Evolutionary conservation across 2,888 invertebrate species (phyloP), one percentile per base, ranked within the genome.

Genomic region (Alentia gelatinosa): DNA sequence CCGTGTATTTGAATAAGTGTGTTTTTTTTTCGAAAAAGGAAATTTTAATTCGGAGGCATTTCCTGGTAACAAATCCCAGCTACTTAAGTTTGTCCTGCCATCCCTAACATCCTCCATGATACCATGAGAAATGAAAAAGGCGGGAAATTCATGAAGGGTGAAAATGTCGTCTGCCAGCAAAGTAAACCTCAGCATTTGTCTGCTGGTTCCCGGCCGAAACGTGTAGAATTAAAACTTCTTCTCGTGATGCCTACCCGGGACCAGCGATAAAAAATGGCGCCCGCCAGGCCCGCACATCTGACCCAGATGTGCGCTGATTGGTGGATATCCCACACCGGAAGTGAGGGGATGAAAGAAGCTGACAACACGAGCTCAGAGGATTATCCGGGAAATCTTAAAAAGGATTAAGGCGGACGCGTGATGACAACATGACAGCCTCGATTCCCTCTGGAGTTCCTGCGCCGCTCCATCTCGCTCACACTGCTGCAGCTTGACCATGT

Each of bases 351-450:
- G 12, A 68, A 26, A 26, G 68, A 15, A 68, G 68, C 68, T 68
- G 68, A 68, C 68, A 68, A 30, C 30, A 30, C 4, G 68, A 30
- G 68, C 68, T 68, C 68, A 68, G 68, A 68, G 68, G 68, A 68
- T 68, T 68, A 68, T 68, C 68, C 68, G 23, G 68, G 68, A 68
- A 68, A 68, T 68, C 68, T 68, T 68, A 68, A 68, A 68, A 19
- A 68, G 68, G 68, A 68, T 68, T 68, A 68, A 68, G 33, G n/a
- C 26, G 30, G 68, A 68, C 68, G 68, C 12, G 33, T 30, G 26
- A 68, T 68, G 68, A 68, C 68, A 68, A 26, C 30, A 68, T 30
- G 68, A 68, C 68, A 68, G 68, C 68, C 30, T 12, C 23, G 68
- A 68, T 68, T 68, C 68, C n/a, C n/a, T n/a, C n/a, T n/a, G n/a